Evolutionary conservation across 53 echinoderm and acorn worm genomes (phyloP).

Genomic region (Hippasteria phrygiana): DNA sequence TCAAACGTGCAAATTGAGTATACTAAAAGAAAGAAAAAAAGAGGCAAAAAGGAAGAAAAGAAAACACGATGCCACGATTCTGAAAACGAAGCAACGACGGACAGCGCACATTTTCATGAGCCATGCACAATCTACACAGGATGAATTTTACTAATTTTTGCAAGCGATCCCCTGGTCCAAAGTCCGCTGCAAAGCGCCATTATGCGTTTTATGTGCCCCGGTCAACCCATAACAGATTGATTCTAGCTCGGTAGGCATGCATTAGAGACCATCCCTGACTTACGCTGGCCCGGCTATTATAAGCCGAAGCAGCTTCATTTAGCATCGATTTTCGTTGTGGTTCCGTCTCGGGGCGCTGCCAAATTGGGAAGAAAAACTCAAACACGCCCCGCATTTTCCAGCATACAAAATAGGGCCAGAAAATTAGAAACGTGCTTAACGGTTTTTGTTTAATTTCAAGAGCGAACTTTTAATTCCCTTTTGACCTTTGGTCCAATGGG

Average conservation of each 20-base stretch:
- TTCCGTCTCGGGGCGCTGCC: too few species aligned
- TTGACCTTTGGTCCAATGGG: too few species aligned
- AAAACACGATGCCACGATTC: too few species aligned
- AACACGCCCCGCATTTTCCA: too few species aligned
- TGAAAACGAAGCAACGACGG: background rate
- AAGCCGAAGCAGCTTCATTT: background rate
- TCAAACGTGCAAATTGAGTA: too few species aligned
- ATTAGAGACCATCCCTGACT: constrained; percentile 42
- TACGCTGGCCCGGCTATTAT: background rate
- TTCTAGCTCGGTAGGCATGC: background rate
- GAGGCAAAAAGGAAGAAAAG: background rate
- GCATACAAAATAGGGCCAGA: too few species aligned
- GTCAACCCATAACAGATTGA: constrained; percentile 30
- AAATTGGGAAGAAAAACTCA: too few species aligned
- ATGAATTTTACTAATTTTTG: background rate
- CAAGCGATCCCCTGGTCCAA: constrained; percentile 53
- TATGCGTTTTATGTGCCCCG: background rate
- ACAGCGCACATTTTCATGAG: background rate
- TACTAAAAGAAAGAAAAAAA: background rate
- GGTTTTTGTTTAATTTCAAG: too few species aligned
- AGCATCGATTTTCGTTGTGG: constrained; percentile 26
- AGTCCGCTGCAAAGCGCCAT: constrained; percentile 6
- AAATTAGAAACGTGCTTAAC: too few species aligned
- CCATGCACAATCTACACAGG: background rate
- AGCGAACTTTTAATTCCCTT: too few species aligned